Conservation (phyloP, 1,140 invertebrate genomes). For the Meloidogyne hapla region DNA sequence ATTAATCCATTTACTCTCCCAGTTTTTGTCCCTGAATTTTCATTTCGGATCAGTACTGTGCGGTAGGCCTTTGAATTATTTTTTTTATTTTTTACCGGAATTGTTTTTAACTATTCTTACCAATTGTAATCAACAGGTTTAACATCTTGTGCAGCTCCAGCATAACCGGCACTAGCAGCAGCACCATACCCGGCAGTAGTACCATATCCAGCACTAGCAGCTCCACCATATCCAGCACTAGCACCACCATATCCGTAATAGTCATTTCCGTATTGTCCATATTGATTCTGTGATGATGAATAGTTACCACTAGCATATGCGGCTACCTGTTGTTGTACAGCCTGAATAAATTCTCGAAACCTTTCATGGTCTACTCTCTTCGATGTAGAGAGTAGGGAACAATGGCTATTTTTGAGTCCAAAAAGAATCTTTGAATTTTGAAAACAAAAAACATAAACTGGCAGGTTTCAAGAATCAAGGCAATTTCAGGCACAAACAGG, state of each 20-base stretch:
- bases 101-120: neutral
- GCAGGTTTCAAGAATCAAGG: slow-evolving; percentile 8
- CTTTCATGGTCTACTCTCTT: neutral
- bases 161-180: neutral
- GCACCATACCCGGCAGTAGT: too few species aligned
- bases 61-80: neutral
- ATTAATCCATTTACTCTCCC: too few species aligned
- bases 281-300: neutral
- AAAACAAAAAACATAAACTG: neutral
- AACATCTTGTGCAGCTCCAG: neutral
- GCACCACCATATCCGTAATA: neutral
- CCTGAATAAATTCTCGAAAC: slow-evolving; percentile 6
- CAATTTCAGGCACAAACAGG: neutral
- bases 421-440: neutral
- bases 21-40: too few species aligned
- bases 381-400: neutral
- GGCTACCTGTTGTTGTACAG: slow-evolving; percentile 23
- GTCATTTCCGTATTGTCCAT: neutral
- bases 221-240: neutral
- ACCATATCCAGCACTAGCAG: neutral
- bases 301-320: slow-evolving; percentile 20
- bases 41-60: neutral
- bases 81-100: too few species aligned
- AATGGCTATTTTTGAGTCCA: neutral
- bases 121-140: neutral